Evolutionary conservation across 1,140 invertebrate genomes (phyloP).

Genomic region (Drosophila mojavensis): DNA sequence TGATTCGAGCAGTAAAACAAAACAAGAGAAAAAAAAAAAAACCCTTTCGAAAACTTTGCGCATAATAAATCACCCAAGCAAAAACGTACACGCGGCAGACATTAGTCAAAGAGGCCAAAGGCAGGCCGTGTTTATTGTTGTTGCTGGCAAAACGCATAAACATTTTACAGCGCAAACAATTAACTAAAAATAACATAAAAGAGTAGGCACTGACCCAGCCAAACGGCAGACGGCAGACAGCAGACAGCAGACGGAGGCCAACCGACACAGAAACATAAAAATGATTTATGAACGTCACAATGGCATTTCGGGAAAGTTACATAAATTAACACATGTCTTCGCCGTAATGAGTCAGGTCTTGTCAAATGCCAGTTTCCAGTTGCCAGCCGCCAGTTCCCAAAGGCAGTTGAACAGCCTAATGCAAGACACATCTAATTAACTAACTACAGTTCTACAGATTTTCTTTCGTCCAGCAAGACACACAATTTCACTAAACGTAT

Average conservation of each 20-base stretch:
- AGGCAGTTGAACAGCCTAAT: constrained; percentile 57
- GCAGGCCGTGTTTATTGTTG: constrained; percentile 52
- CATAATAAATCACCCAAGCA: constrained; percentile 71
- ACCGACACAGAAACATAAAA: constrained; percentile 41
- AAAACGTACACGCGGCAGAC: constrained; percentile 71
- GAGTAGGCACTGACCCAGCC: constrained; percentile 60
- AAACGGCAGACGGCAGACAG: too few species aligned
- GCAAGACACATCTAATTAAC: constrained; percentile 54
- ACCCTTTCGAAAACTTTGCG: constrained; percentile 55
- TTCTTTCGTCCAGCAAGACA: not conserved
- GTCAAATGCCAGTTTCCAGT: constrained; percentile 15
- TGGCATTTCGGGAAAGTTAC: constrained; percentile 76
- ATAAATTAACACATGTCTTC: constrained; percentile 83
- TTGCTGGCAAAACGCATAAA: constrained; percentile 71
- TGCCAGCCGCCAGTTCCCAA: constrained; percentile 1
- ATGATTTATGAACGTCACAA: constrained; percentile 76
- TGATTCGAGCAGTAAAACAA: constrained; percentile 45
- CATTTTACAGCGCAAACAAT: constrained; percentile 80
- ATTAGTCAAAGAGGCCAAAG: constrained; percentile 78
- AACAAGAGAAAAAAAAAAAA: constrained; percentile 26
- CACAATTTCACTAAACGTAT: not conserved
- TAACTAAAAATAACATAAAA: constrained; percentile 79
- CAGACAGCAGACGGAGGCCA: not conserved
- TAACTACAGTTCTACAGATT: constrained; percentile 18
- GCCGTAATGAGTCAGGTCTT: constrained; percentile 63